Evolutionary conservation across 2,888 invertebrate genomes (phyloP).

Genomic region (Hemicrepidius hirtus): DNA sequence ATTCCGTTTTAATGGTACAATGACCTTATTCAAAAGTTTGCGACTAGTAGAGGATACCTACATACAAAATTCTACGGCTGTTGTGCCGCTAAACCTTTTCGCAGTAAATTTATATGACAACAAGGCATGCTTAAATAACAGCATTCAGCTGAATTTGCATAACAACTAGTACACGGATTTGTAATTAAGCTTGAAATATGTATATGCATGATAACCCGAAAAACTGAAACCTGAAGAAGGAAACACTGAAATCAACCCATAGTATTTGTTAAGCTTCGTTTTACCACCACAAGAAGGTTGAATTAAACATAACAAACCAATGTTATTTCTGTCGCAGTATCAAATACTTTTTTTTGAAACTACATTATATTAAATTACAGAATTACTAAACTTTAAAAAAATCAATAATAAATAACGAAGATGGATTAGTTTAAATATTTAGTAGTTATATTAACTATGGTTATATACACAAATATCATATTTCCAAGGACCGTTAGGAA

Average conservation of each 20-base stretch:
- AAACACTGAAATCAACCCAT: neutral
- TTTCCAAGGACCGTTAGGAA: neutral
- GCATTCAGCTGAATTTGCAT: slow-evolving; percentile 22
- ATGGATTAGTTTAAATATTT: no score
- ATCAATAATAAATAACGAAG: no score
- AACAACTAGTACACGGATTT: slow-evolving; percentile 28
- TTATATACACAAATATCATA: no score
- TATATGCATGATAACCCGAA: slow-evolving; percentile 11
- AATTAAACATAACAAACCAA: no score
- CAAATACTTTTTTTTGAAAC: no score
- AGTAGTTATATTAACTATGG: no score
- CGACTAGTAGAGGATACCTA: neutral
- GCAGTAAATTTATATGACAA: slow-evolving; percentile 18
- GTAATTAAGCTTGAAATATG: slow-evolving; percentile 27
- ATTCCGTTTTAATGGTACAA: no score
- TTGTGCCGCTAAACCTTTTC: slow-evolving; percentile 18
- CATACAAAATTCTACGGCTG: slow-evolving; percentile 1
- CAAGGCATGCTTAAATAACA: slow-evolving; percentile 21
- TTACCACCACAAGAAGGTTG: no score
- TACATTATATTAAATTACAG: no score
- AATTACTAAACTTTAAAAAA: no score
- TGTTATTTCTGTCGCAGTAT: no score
- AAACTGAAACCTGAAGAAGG: neutral
- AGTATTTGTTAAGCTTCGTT: neutral
- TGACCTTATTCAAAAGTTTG: no score